These are phyloP conservation scores for Branchipolynoe longqiensis DNA, from an alignment of 2,888 invertebrate species.

Conservation along the genomic window DNA sequence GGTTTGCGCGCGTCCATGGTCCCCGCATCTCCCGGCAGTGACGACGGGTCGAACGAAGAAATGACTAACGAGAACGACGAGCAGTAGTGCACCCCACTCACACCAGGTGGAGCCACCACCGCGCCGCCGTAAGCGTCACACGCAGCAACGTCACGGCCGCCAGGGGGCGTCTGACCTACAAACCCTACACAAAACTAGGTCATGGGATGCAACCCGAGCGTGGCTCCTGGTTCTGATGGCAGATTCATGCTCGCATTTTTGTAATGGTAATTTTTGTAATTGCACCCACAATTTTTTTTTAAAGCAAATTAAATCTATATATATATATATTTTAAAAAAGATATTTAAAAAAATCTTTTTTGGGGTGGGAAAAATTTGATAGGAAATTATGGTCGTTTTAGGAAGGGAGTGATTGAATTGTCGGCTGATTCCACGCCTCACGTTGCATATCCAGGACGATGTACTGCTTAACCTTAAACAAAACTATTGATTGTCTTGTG, in stretches of 20 bases:
- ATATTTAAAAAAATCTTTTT: no score
- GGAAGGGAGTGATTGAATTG: slow-evolving; percentile 27
- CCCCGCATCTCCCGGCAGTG: slow-evolving; percentile 61
- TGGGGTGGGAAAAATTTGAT: not conserved
- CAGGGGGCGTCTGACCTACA: no score
- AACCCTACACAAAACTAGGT: no score
- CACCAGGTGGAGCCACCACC: not conserved
- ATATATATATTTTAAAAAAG: no score
- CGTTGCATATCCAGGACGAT: slow-evolving; percentile 54
- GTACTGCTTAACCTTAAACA: slow-evolving; percentile 41
- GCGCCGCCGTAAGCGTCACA: not conserved
- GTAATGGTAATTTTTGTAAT: slow-evolving; percentile 12
- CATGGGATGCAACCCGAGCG: no score
- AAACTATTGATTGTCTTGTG: not conserved
- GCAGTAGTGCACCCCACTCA: slow-evolving; percentile 7
- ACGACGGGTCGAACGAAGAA: slow-evolving; percentile 62
- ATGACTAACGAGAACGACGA: slow-evolving; percentile 60
- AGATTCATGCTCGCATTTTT: no score
- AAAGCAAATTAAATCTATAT: no score
- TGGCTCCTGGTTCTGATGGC: no score
- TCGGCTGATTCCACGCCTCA: slow-evolving; percentile 48
- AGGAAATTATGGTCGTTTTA: not conserved
- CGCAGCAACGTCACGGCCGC: no score
- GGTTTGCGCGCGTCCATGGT: slow-evolving; percentile 41
- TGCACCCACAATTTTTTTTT: no score